Base-by-base conservation (phyloP, 2,888 invertebrate species). In the Choreutis nemorana region DNA sequence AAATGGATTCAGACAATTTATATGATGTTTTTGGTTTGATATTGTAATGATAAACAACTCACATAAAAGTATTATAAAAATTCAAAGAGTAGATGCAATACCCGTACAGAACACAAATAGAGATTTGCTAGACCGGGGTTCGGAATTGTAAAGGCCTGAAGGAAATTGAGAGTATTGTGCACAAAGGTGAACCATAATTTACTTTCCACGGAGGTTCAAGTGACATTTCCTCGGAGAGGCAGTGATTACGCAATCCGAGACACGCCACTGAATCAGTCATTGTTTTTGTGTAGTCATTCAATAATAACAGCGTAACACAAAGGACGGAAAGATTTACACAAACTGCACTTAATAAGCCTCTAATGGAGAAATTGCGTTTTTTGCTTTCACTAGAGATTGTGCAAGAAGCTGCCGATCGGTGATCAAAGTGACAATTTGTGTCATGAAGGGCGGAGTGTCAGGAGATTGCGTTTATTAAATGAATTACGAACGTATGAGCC, bases 381-480 rank as follows among this genome's bases (percentile, higher is more conserved):
- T 39, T 38, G 34, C 36, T 37, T 34, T 38, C 35, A 29, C 26
- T 20, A 14, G n/a, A 22, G 14, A 21, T 7, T 21, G 9, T 10
- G 27, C 18, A 29, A 11, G 16, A 30, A 23, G 23, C 12, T 12
- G n/a, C 23, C 26, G 30, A 35, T 35, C 29, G 31, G 21, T 24
- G 36, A 35, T 33, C 30, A 26, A 31, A 26, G 14, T 22, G 35
- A 35, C 38, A 35, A 42, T 45, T 43, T 48, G 41, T 44, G 35
- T 31, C 33, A 21, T 32, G 39, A 45, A 50, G 40, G 41, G 38
- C 40, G 36, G 40, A 48, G 43, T 52, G 51, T 46, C 48, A 51
- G 45, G 47, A 48, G 45, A 58, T 53, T 52, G 49, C 45, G 45
- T 53, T 55, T 55, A 65, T 65, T 61, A 64, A 50, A 48, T 50